These are phyloP conservation scores for Ostrea denselamellosa DNA, from an alignment of 1,140 invertebrate genomes.

Conservation along the genomic window DNA sequence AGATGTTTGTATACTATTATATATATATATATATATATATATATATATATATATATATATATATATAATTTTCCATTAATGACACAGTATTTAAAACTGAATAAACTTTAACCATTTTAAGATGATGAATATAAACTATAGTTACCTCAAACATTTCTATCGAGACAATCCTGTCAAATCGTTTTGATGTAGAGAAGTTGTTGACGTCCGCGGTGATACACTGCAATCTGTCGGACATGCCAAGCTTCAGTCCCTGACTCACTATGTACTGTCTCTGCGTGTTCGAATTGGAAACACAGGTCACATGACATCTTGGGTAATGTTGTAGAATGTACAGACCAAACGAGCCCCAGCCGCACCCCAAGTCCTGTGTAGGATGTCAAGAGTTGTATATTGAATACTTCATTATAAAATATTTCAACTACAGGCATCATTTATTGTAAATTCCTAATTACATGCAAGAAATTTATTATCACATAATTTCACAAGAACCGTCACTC, in stretches of 20 bases:
- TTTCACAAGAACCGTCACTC: too few species aligned
- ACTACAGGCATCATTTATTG: neutral
- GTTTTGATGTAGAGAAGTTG: conserved; percentile 63
- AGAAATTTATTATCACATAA: too few species aligned
- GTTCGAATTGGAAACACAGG: conserved; percentile 73
- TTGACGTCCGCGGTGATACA: conserved; percentile 72
- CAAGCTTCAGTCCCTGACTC: conserved; percentile 55
- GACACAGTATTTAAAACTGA: too few species aligned
- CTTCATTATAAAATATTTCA: neutral
- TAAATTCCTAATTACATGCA: too few species aligned
- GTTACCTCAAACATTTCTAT: conserved; percentile 76
- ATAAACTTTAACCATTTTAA: neutral
- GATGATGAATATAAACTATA: neutral
- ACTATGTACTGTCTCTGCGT: conserved; percentile 69
- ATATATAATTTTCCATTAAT: too few species aligned
- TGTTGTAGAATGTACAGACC: conserved; percentile 69
- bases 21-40: too few species aligned
- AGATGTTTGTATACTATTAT: too few species aligned
- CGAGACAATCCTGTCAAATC: conserved; percentile 71
- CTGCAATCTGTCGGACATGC: conserved; percentile 63
- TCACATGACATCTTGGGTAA: conserved; percentile 70
- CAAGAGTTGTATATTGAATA: neutral
- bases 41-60: too few species aligned
- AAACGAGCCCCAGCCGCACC: conserved; percentile 74
- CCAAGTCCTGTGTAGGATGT: conserved; percentile 66